Base-by-base conservation (phyloP, 1,140 invertebrate genomes). In the Teleopsis dalmanni region DNA sequence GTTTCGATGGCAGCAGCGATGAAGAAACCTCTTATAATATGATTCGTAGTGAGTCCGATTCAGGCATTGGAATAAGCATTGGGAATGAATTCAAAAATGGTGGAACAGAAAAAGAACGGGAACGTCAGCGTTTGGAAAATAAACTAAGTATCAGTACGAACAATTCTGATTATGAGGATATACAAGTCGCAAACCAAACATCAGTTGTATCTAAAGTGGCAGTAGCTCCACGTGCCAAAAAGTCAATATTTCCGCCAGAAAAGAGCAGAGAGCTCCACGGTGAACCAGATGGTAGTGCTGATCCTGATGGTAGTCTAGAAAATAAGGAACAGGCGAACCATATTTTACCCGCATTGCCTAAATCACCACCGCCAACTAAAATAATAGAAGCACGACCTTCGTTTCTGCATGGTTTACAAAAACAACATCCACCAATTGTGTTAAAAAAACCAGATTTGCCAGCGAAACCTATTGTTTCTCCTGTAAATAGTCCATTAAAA, bases 231-330 rank as follows among this genome's bases (percentile, higher is more conserved):
- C 40, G 18, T 40, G 37, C 27, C 42, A 49, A 3, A 25, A 52
- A 48, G 3, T 11, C 48, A 9, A 42, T 11, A 3, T 55, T 50
- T 16, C 42, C 35, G 14, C 29, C 75, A 13, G 76, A 81, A 34
- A 77, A 77, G 16, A 84, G 81, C 60, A 72, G 87, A 4, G 86
- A 88, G 57, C 72, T 83, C 52, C 85, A 85, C 3, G 87, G 86
- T 2, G 85, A 87, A 54, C 86, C 86, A 0, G 86, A 89, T 55
- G 87, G 86, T 6, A 79, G 82, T 54, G 85, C 85, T 14, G 85
- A 88, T 71, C 83, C 85, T 3, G 84, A 87, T 56, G 80, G 81
- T 26, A 70, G 74, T 6, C 38, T 67, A 16, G 62, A 68, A 33
- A 59, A 59, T 25, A 51, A 60, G 34, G 51, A 62, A 13, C 70